A percentile compares a stretch with the other conserved stretches of the same genome.
These are phyloP conservation scores for Crotalus horridus DNA, from an alignment of 2,113 vertebrate species.

Conservation along the genomic window DNA sequence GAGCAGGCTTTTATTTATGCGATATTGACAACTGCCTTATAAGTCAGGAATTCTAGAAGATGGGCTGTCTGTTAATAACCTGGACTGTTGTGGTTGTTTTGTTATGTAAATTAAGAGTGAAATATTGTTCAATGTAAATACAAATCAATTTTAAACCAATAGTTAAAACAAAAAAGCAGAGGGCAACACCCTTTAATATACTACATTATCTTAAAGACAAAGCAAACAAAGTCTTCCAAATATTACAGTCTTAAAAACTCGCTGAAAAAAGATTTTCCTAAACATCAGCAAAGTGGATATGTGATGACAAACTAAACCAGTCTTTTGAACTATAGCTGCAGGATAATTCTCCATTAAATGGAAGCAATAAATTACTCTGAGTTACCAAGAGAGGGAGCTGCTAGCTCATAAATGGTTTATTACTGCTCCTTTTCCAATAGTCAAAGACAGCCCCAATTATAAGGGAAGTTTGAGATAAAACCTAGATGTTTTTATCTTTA, in stretches of 20 bases:
- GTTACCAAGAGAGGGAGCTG: background rate
- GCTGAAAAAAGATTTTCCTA: background rate
- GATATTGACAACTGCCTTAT: background rate
- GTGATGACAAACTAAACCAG: background rate
- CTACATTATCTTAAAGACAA: background rate
- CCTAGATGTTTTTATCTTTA: background rate
- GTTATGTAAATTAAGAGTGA: background rate
- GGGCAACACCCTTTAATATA: background rate
- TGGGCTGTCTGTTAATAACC: background rate
- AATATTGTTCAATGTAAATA: background rate
- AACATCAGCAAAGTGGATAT: background rate
- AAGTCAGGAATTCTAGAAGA: background rate
- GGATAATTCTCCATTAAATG: background rate
- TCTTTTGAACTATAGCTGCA: background rate
- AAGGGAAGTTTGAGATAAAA: background rate
- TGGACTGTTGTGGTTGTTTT: background rate
- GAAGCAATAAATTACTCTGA: background rate
- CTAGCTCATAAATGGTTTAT: background rate
- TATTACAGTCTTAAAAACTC: background rate
- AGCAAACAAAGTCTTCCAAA: background rate
- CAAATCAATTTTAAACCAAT: background rate
- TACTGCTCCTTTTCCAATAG: background rate
- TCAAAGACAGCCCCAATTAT: background rate
- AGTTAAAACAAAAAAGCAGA: background rate
- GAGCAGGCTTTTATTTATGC: background rate